Percentiles rank a stretch among this genome's conserved stretches.
phyloP scores from a whole-genome alignment of 2,797 vertebrate genomes.

The Labroides dimidiatus region DNA sequence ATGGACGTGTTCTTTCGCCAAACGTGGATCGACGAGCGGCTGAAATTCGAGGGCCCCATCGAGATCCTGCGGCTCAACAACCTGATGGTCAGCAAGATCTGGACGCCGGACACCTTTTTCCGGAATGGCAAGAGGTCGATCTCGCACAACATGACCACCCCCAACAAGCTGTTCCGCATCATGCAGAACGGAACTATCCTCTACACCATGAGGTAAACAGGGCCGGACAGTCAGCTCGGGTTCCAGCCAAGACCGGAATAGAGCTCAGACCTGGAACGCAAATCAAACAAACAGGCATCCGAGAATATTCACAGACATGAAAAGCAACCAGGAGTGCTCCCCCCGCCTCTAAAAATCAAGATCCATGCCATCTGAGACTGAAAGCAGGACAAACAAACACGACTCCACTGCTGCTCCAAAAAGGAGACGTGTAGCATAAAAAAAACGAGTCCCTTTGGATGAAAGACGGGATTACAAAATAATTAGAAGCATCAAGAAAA shows the following conservation, averaged over 20 bases:
- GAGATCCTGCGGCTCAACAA: slow-evolving; percentile 87
- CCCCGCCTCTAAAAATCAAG: slow-evolving; percentile 29
- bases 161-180: slow-evolving; percentile 88
- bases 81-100: slow-evolving; percentile 87
- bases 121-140: slow-evolving; percentile 84
- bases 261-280: slow-evolving; percentile 70
- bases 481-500: slow-evolving; percentile 22
- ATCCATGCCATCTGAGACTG: slow-evolving; percentile 76
- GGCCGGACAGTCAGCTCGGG: slow-evolving; percentile 44
- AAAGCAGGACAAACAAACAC: slow-evolving; percentile 71
- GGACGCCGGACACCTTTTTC: slow-evolving; percentile 88
- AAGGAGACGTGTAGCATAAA: slow-evolving; percentile 35
- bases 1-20: slow-evolving; percentile 89
- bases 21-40: slow-evolving; percentile 87
- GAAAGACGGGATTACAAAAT: slow-evolving; percentile 37
- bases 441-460: slow-evolving; percentile 17
- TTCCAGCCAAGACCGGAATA: slow-evolving; percentile 76
- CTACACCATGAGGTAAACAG: slow-evolving; percentile 87
- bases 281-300: slow-evolving; percentile 70
- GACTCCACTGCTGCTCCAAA: slow-evolving; percentile 60
- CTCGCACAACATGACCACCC: slow-evolving; percentile 86
- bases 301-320: slow-evolving; percentile 71
- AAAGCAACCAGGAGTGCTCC: slow-evolving; percentile 52
- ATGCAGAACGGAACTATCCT: slow-evolving; percentile 89
- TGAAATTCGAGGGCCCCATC: slow-evolving; percentile 83